These are phyloP conservation scores for Drosophila sucinea DNA, from an alignment of 1,140 invertebrate genomes.

Conservation along the genomic window DNA sequence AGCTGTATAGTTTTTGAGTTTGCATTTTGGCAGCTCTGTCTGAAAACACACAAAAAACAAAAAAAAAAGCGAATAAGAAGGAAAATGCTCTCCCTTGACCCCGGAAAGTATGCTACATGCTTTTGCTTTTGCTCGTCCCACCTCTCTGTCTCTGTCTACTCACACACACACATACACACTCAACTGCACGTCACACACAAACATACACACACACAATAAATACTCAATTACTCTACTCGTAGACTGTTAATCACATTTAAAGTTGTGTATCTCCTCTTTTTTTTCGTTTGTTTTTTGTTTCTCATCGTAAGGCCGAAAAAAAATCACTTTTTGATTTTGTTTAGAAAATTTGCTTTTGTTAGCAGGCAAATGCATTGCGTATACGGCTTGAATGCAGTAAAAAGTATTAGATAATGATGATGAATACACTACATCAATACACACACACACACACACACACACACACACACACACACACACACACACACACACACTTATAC, in stretches of 20 bases:
- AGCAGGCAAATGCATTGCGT: conserved; percentile 8
- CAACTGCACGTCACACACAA: background rate
- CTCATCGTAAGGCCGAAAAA: background rate
- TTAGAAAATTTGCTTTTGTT: conserved; percentile 3
- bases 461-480: conserved; percentile 13
- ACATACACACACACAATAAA: background rate
- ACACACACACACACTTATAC: too few relatives aligned
- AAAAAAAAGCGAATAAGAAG: background rate
- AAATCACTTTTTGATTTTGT: conserved; percentile 2
- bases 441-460: too few relatives aligned
- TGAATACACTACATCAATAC: background rate
- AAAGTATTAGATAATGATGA: background rate
- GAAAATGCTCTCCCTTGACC: background rate
- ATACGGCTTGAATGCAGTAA: conserved; percentile 10
- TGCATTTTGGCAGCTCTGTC: conserved; percentile 6
- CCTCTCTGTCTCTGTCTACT: background rate
- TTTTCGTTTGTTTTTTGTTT: background rate
- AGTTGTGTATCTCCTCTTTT: background rate
- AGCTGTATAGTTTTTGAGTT: conserved; percentile 26
- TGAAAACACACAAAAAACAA: background rate
- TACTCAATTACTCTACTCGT: conserved; percentile 1
- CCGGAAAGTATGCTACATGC: background rate
- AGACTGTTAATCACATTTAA: conserved; percentile 9
- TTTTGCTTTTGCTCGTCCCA: conserved; percentile 13
- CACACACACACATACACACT: background rate